Conservation (phyloP, 2,888 invertebrate species). For the Mesodorylaimus sp. region DNA sequence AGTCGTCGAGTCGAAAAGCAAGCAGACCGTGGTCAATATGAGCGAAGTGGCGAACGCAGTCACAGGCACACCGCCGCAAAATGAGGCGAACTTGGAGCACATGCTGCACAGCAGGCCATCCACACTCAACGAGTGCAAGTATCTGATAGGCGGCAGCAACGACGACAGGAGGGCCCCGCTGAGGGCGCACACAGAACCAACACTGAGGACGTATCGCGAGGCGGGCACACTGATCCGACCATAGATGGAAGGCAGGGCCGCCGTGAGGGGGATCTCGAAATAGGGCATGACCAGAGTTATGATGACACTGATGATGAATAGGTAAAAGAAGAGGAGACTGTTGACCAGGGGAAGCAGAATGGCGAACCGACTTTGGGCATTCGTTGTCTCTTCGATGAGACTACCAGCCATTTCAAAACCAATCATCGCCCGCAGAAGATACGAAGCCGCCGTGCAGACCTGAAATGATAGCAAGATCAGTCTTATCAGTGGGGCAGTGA, state of each 20-base stretch:
- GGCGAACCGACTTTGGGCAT: background rate
- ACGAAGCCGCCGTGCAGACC: background rate
- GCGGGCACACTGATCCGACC: conserved; percentile 1
- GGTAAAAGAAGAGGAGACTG: background rate
- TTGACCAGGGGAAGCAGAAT: background rate
- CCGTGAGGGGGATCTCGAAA: background rate
- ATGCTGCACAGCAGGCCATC: too few species aligned
- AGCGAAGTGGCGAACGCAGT: too few species aligned
- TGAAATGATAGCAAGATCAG: too few species aligned
- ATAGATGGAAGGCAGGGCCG: background rate
- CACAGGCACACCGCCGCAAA: too few species aligned
- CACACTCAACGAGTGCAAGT: too few species aligned
- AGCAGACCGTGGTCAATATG: background rate
- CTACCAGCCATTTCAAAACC: background rate
- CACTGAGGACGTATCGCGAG: conserved; percentile 5
- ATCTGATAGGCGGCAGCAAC: background rate
- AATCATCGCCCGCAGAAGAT: background rate
- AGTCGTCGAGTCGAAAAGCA: background rate
- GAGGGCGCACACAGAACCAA: conserved; percentile 4
- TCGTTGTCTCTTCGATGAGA: background rate
- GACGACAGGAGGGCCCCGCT: background rate
- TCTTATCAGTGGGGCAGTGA: too few species aligned
- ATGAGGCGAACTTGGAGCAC: too few species aligned
- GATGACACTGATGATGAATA: background rate
- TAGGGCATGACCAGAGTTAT: background rate